Percentiles rank a stretch among this genome's conserved stretches.
phyloP scores from a whole-genome alignment of 2,888 invertebrate genomes.

The Pachycephus smyrnensis region DNA sequence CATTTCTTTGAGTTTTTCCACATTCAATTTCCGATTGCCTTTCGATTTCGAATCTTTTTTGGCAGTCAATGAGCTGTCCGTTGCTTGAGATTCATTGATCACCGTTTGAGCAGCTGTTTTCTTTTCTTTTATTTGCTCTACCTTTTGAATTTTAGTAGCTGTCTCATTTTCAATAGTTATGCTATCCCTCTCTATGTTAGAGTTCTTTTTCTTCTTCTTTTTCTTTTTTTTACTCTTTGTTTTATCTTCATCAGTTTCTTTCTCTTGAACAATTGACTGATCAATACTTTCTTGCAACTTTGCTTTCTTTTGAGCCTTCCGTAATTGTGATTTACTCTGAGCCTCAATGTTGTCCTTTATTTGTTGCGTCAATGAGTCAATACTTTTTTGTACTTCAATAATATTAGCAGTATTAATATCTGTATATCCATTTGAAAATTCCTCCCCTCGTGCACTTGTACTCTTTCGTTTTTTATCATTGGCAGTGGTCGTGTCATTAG shows the following conservation, averaged over 20 bases:
- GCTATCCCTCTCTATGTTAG: neutral
- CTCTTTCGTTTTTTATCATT: neutral
- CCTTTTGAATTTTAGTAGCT: constrained; percentile 15
- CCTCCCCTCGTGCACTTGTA: too few species aligned
- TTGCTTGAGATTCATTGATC: neutral
- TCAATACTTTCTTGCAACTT: constrained; percentile 6
- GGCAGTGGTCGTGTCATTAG: neutral
- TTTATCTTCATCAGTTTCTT: constrained; percentile 1
- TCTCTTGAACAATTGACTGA: neutral
- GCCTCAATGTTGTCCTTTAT: neutral
- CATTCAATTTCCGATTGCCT: constrained; percentile 32
- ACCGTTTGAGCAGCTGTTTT: neutral
- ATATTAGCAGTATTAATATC: neutral
- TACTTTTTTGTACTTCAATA: neutral
- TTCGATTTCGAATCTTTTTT: constrained; percentile 28
- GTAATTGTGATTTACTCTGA: constrained; percentile 15
- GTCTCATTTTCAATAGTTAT: constrained; percentile 14
- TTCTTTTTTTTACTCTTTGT: constrained; percentile 6
- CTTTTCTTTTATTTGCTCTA: constrained; percentile 51
- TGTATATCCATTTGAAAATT: neutral
- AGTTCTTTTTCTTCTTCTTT: neutral
- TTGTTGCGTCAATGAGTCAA: constrained; percentile 1
- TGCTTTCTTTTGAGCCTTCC: constrained; percentile 9
- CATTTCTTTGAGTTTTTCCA: constrained; percentile 46
- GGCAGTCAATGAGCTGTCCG: neutral